Base-by-base conservation (phyloP, 2,797 vertebrate genomes). In the Onychomys leucogaster region DNA sequence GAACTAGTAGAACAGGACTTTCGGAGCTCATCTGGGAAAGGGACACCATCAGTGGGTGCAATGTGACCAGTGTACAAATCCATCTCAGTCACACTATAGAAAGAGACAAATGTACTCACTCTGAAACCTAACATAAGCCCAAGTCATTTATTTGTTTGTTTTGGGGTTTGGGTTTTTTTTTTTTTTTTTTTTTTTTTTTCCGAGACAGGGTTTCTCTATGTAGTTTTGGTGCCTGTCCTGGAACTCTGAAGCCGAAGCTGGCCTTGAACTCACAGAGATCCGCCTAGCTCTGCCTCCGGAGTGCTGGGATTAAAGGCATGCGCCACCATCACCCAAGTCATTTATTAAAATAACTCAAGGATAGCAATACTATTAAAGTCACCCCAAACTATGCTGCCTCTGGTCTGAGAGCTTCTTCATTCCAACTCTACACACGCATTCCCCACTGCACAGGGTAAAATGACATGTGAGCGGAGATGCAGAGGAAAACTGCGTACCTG, bases 61-160 rank as follows among this genome's bases (percentile, higher is more conserved):
- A 49, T 6, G 27, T 7, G 78, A 89, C 80, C 65, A n/a, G 57
- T 32, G 2, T 4, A 7, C 65, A 67, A 46, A 73, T 84, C n/a
- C 4, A 43, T 27, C 27, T 75, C 77, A 32, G 2, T 11, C 69
- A 43, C 86, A 84, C 7, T 41, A 37, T 46, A 83, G 43, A 93
- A 63, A 89, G 41, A 75, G 0, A 80, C 2, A n/a, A 1, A 34
- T 0, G 5, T 0, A 6, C 34, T 83, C 63, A 2, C 21, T 71
- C 80, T 63, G 34, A 89, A 67, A 63, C 59, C 37, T 63, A 41
- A 88, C 34, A 8, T 16, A 67, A 85, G 57, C 49, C 78, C 89
- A 67, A 92, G 34, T 59, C 25, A 75, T 61, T 80, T 55, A 16
- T 55, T 16, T 55, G 52, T 55, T 16, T 14, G 13, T 55, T 55